phyloP scores from a whole-genome alignment of 1,140 invertebrate genomes.

The Neodiprion virginianus region DNA sequence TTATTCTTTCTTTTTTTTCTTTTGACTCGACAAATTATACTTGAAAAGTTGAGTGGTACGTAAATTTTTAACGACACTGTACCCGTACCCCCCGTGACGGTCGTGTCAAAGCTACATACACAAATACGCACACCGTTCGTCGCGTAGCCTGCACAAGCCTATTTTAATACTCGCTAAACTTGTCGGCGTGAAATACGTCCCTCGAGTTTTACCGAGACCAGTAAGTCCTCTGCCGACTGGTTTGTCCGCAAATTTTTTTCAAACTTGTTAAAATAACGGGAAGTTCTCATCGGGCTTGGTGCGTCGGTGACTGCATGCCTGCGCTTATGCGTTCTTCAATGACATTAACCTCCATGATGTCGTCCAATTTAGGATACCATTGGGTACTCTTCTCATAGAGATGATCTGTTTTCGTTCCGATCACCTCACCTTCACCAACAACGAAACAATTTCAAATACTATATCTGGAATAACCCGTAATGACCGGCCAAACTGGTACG shows the following conservation, averaged over 20 bases:
- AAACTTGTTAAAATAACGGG: not conserved
- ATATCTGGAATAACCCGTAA: too few species aligned
- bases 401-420: too few species aligned
- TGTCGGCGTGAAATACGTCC: slow-evolving; percentile 32
- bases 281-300: not conserved
- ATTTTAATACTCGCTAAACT: slow-evolving; percentile 48
- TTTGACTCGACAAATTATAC: not conserved
- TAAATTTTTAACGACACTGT: not conserved
- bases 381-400: too few species aligned
- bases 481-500: too few species aligned
- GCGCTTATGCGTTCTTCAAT: too few species aligned
- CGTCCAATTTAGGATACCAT: too few species aligned
- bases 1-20: not conserved
- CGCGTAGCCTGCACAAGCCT: slow-evolving; percentile 12
- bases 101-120: not conserved
- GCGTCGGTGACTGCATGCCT: too few species aligned
- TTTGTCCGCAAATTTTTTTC: slow-evolving; percentile 21
- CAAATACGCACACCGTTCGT: not conserved
- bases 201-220: slow-evolving; percentile 20
- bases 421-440: too few species aligned
- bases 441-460: too few species aligned
- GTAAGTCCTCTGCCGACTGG: slow-evolving; percentile 30
- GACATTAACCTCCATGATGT: too few species aligned
- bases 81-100: not conserved
- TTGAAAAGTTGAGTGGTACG: too few species aligned